Conservation (phyloP, 2,888 invertebrate genomes). For the Eupithecia centaureata region DNA sequence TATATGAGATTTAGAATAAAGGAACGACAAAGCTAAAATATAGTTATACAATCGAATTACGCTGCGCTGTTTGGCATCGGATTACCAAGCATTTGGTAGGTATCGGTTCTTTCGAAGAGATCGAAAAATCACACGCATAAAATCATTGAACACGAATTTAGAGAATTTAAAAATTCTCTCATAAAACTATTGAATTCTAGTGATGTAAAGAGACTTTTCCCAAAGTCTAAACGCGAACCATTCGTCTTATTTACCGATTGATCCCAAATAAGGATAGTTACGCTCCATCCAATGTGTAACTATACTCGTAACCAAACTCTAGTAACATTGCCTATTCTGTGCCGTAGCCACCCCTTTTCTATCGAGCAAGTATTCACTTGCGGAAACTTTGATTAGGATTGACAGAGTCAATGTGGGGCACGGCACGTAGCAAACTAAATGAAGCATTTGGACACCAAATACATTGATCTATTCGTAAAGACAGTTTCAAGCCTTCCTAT, state of each 20-base stretch:
- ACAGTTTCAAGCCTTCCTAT: not conserved
- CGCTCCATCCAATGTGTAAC: conserved; percentile 8
- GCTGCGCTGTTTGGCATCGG: too few relatives aligned
- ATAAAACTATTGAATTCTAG: too few relatives aligned
- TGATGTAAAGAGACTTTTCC: too few relatives aligned
- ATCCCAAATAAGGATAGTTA: not conserved
- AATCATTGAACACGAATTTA: too few relatives aligned
- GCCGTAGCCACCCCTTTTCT: not conserved
- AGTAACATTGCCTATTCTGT: not conserved
- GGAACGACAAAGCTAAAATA: too few relatives aligned
- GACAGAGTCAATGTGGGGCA: conserved; percentile 13
- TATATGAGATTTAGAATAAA: too few relatives aligned
- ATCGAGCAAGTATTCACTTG: not conserved
- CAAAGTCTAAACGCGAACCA: not conserved
- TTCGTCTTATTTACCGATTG: not conserved
- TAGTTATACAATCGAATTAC: too few relatives aligned
- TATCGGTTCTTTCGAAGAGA: too few relatives aligned
- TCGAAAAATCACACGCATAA: too few relatives aligned
- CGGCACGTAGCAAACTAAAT: not conserved
- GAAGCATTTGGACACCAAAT: not conserved
- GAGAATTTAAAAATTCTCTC: too few relatives aligned
- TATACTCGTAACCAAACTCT: too few relatives aligned
- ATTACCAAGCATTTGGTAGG: too few relatives aligned
- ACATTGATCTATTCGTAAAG: not conserved
- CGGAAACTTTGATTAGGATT: conserved; percentile 19